A percentile compares a stretch with the other conserved stretches of the same genome.
These are phyloP conservation scores for Florisuga fusca DNA, from an alignment of 2,797 vertebrate genomes.

Conservation along the genomic window DNA sequence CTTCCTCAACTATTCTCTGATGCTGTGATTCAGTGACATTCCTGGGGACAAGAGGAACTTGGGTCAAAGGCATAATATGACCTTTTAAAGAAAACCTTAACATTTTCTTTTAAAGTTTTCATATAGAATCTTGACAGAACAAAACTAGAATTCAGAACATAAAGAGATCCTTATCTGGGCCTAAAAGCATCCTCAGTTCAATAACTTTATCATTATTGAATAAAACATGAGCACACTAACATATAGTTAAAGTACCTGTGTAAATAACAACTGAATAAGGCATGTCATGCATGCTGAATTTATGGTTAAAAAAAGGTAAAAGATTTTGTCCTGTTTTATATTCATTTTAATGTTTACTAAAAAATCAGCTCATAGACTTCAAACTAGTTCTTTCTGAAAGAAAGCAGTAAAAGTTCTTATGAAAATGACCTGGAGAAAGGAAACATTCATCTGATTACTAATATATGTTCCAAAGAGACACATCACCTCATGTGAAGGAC, in stretches of 20 bases:
- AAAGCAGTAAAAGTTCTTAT: not conserved
- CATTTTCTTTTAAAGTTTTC: not conserved
- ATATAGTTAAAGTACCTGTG: not conserved
- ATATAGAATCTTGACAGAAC: not conserved
- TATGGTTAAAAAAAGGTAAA: not conserved
- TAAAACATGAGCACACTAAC: not conserved
- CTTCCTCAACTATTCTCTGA: not conserved
- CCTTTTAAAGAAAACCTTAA: not conserved
- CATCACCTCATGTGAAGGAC: not conserved
- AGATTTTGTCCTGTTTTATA: not conserved
- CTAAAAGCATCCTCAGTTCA: not conserved
- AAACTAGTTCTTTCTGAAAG: not conserved
- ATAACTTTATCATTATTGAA: not conserved
- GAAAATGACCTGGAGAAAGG: not conserved
- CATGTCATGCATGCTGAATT: not conserved
- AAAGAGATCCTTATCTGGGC: not conserved
- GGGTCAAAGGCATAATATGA: not conserved
- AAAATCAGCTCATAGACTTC: not conserved
- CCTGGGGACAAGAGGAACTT: not conserved
- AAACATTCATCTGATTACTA: not conserved
- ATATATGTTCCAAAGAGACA: not conserved
- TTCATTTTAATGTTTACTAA: not conserved
- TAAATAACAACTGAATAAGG: not conserved
- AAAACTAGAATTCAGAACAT: not conserved
- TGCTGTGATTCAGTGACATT: not conserved